These are phyloP conservation scores for Pyrgilauda ruficollis DNA, from an alignment of 2,113 vertebrate genomes.

Conservation along the genomic window DNA sequence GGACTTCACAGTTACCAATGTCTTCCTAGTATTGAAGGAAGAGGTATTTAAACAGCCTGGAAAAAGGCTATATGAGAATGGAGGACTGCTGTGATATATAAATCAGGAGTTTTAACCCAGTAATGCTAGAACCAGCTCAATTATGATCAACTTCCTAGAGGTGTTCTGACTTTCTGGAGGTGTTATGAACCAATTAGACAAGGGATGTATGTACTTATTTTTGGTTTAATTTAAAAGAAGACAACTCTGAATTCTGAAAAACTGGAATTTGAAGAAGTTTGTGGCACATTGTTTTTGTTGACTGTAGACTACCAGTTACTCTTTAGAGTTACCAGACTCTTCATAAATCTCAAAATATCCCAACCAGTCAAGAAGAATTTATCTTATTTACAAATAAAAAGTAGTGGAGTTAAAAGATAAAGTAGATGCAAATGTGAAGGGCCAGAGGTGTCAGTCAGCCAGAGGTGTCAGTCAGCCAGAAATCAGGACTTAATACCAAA, in stretches of 20 bases:
- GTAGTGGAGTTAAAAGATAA: background rate
- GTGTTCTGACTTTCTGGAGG: background rate
- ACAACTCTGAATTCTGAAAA: background rate
- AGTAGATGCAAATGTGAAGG: background rate
- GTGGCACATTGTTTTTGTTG: background rate
- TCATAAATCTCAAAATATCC: background rate
- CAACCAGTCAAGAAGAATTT: background rate
- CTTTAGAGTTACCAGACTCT: background rate
- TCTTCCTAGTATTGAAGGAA: background rate
- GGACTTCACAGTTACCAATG: background rate
- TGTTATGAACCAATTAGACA: background rate
- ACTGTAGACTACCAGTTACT: background rate
- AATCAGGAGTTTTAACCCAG: background rate
- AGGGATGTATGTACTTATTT: background rate
- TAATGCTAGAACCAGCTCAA: background rate
- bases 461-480: background rate
- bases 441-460: background rate
- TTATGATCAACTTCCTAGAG: background rate
- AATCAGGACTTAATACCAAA: background rate
- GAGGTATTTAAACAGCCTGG: constrained; percentile 8
- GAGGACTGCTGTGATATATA: background rate
- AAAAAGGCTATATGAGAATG: background rate
- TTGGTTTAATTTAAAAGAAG: background rate
- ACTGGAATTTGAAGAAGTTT: background rate
- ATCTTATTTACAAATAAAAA: background rate